Evolutionary conservation across 1,140 invertebrate species (phyloP).

Genomic region (Lethrus apterus): DNA sequence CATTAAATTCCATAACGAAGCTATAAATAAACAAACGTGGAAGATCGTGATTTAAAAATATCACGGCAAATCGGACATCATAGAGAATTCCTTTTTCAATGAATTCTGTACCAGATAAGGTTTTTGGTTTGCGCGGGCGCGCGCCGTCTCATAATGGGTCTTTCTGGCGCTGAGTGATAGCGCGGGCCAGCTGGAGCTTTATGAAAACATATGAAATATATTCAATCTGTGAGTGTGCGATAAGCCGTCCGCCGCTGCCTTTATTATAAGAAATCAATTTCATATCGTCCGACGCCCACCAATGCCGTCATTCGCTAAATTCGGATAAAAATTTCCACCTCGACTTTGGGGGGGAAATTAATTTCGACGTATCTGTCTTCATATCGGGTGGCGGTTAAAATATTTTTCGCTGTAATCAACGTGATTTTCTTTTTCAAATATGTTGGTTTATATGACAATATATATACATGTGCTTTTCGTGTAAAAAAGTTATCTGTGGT

Average conservation of each 20-base stretch:
- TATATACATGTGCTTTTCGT: conserved; percentile 2
- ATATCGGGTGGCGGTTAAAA: too few species aligned
- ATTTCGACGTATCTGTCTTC: too few species aligned
- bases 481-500: conserved; percentile 4
- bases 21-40: too few species aligned
- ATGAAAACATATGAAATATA: conserved; percentile 39
- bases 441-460: background rate
- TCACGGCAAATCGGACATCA: too few species aligned
- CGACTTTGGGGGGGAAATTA: too few species aligned
- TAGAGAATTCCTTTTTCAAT: too few species aligned
- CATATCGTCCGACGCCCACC: conserved; percentile 12
- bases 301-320: conserved; percentile 2
- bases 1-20: too few species aligned
- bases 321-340: background rate
- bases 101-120: conserved; percentile 12
- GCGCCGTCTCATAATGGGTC: conserved; percentile 28
- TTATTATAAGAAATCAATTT: conserved; percentile 20
- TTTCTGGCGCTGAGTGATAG: conserved; percentile 33
- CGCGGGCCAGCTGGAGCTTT: conserved; percentile 29
- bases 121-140: conserved; percentile 17
- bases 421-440: background rate
- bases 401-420: background rate
- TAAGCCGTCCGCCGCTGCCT: conserved; percentile 25
- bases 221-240: conserved; percentile 35
- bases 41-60: too few species aligned